Percentiles rank a stretch among this genome's conserved stretches.
Evolutionary conservation across 2,113 vertebrate genomes (phyloP).

Genomic region (Onychorhynchus coronatus): DNA sequence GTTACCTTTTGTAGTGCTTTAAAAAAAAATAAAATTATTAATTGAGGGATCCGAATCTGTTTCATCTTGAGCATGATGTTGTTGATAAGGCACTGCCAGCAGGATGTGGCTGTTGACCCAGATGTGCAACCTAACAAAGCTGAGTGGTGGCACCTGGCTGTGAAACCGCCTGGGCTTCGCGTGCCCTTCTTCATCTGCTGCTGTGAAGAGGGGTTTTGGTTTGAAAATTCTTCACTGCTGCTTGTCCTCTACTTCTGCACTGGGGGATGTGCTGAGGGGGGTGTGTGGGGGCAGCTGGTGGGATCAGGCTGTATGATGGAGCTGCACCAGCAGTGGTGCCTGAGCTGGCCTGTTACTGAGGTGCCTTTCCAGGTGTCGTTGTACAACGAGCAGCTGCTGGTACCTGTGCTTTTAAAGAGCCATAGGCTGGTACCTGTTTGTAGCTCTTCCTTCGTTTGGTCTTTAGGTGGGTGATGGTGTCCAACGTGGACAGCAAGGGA

Average conservation of each 20-base stretch:
- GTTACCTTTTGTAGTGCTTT: neutral
- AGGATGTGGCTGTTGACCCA: neutral
- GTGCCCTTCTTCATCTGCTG: neutral
- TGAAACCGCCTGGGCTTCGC: accelerated
- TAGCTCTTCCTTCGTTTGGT: accelerated
- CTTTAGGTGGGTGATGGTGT: neutral
- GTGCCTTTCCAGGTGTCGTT: accelerated
- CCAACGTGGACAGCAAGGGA: accelerated
- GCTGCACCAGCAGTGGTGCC: neutral
- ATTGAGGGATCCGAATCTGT: neutral
- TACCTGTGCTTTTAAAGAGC: accelerated
- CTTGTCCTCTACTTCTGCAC: accelerated
- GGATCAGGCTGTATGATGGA: accelerated
- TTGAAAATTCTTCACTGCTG: neutral
- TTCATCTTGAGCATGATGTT: neutral
- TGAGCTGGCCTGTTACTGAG: accelerated
- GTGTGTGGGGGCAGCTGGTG: accelerated
- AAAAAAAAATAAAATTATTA: neutral
- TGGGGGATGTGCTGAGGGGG: neutral
- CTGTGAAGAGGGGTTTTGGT: neutral
- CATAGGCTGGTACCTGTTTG: accelerated
- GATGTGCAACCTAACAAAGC: neutral
- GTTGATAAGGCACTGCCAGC: neutral
- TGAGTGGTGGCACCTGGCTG: neutral
- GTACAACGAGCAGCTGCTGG: neutral